Base-by-base conservation (phyloP, 2,888 invertebrate genomes). In the Poecilobothrus nobilitatus region DNA sequence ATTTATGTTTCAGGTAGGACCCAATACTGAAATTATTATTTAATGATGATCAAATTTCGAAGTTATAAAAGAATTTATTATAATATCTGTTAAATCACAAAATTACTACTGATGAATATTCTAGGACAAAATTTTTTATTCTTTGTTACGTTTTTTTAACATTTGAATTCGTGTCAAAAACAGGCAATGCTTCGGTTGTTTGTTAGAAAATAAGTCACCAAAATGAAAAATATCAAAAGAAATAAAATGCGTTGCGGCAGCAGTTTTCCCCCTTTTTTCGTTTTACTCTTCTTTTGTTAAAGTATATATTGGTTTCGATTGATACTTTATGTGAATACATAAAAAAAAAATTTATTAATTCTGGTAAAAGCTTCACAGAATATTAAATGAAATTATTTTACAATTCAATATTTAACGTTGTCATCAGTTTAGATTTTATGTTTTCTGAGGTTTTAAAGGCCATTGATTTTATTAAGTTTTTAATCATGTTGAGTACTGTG, bases 61-160 rank as follows among this genome's bases (percentile, higher is more conserved):
- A 53, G 53, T 53, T 53, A 53, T 53, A 53, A 53, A 53, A 53
- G 53, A 53, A 53, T 53, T 53, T 53, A 53, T 53, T 53, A 18
- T 53, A 53, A 53, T 53, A 53, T 53, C 53, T 18, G 18, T 53
- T 18, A 53, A 53, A 53, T 53, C 53, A 53, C 53, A 53, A 53
- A 18, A 53, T 53, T 53, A n/a, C 53, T 18, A n/a, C 53, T 18
- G 53, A 53, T 53, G 53, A 53, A 53, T 53, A 53, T 53, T 53
- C 53, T 53, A 53, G 53, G 53, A 53, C 53, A n/a, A 53, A 53
- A 53, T 18, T 12, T 53, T 12, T 53, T 53, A 15, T 6, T 37
- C 1, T 37, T 37, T 37, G 4, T 37, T 53, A 15, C 6, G 18
- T 53, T 53, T 9, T 53, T 53, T 12, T 18, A 53, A 18, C 41